Base-by-base conservation (phyloP, 2,797 vertebrate genomes). In the Sebastes cheni region DNA sequence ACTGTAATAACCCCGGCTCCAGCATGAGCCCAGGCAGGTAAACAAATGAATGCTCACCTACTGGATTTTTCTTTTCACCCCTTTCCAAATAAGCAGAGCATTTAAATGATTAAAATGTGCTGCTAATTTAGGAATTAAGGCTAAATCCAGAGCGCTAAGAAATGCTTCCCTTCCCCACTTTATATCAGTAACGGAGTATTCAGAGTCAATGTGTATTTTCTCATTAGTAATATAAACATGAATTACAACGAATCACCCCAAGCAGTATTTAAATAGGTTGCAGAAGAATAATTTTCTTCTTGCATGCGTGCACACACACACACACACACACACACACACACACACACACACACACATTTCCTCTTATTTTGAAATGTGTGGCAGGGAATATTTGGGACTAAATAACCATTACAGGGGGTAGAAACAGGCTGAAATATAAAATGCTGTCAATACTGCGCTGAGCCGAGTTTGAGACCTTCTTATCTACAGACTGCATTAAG, bases 191-290 rank as follows among this genome's bases (percentile, higher is more conserved):
- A 85, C 82, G 72, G 71, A 86, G 82, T 77, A 75, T 92, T 91
- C 87, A 78, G 73, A 91, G 81, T 89, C 75, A 72, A 73, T 84
- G 86, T 81, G 84, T 83, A 83, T 93, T 92, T 91, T 80, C 86
- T 90, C 86, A 93, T 94, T 90, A 92, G 89, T 84, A 93, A 90
- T 83, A 91, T 81, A 90, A 93, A 93, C 90, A 93, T 86, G 87
- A 90, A 91, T 90, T 86, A 87, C 72, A 84, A 84, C 67, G 34
- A 89, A 86, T 76, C 85, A 88, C 90, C 90, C 60, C 58, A 55
- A 92, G 91, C 88, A 78, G 71, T 83, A 89, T 91, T 91, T 89
- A 90, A 93, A 93, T 90, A 83, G 91, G 88, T 72, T 93, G 88
- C 82, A 89, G 77, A 71, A 86, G 86, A 91, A 88, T 86, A 66